Evolutionary conservation across 2,888 invertebrate genomes (phyloP), one percentile per base, ranked within the genome.

Genomic region (Thumatha senex): DNA sequence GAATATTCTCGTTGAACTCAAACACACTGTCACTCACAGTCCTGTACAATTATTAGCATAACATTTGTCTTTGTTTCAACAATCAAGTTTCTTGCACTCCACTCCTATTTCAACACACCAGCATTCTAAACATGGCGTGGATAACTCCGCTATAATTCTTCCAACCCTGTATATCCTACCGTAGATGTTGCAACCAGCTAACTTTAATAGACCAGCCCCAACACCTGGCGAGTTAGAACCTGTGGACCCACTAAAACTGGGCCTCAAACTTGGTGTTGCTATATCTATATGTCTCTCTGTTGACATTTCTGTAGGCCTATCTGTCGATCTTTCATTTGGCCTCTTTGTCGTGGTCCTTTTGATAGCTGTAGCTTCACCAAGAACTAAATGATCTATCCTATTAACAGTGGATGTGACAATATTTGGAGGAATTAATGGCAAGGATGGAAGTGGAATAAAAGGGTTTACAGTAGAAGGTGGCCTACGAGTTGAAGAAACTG

Each of bases 151-250:
- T 67, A 97, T 97, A 63, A 96, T 95, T 70, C 95, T 92, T 3
- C 96, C 96, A 9, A 97, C 96, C 18, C 95, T 93, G 81, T 97
- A 97, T 96, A 97, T 97, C 59, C 95, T 93, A 7, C 97, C 97
- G 73, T 97, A 97, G 69, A 97, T 97, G 84, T 97, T 97, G 77
- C 97, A 97, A 0, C 97, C 97, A 10, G 96, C 96, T 56, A 97
- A 80, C 82, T 96, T 97, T 40, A 96, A 84, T 45, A 95, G 82
- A 33, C 95, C 94, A 11, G 92, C 82, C 1, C 92, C 89, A 0
- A 79, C 38, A 8, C 56, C 52, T 13, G 48, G 49, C 3, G 63
- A 24, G 15, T 39, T 55, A 30, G 48, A 33, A 2, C 55, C 50
- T 12, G 48, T 39, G 2, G 62, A 24, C 10, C 36, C 54, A 1